Base-by-base conservation (phyloP, 2,888 invertebrate species). In the Aphrophora alni region DNA sequence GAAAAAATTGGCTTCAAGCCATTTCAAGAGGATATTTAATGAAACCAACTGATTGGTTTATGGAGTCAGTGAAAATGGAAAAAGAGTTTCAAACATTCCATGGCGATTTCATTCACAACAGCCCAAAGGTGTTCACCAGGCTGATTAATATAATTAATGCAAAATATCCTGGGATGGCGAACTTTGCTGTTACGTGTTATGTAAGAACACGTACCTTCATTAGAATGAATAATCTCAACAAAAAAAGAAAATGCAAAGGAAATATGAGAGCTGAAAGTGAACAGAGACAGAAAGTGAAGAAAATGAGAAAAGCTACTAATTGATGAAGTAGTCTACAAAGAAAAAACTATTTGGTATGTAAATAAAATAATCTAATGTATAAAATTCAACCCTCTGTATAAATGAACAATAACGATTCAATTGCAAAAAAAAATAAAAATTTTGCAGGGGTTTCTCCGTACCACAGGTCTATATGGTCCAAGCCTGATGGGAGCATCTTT, bases 301-400 rank as follows among this genome's bases (percentile, higher is more conserved):
- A 68, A 68, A n/a, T 68, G 68, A 68, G 68, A 68, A 68, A 68
- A 68, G n/a, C 10, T 21, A 68, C 68, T 68, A 68, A 68, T 68
- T 68, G 5, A 68, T 68, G 33, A 68, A 68, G 68, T 68, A 68
- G 68, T 68, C 68, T 68, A 68, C 68, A 68, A 68, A 33, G 33
- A 68, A 68, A 44, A 12, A 68, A 21, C 68, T 24, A 68, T 24
- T 68, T 68, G 24, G 14, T 68, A 68, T 68, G 68, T 68, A 68
- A 68, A 68, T 68, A 68, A 68, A 68, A 68, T 68, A 68, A 68
- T 68, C 68, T 68, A 68, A 68, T 68, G 68, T 12, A 68, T 68
- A 68, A 68, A 68, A 68, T 68, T 68, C 68, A 68, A 68, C 68
- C 68, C 68, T 68, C 21, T 68, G 68, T 68, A 68, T 68, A 21